Conservation (phyloP, 2,888 invertebrate genomes). For the Leptodirus hochenwartii region DNA sequence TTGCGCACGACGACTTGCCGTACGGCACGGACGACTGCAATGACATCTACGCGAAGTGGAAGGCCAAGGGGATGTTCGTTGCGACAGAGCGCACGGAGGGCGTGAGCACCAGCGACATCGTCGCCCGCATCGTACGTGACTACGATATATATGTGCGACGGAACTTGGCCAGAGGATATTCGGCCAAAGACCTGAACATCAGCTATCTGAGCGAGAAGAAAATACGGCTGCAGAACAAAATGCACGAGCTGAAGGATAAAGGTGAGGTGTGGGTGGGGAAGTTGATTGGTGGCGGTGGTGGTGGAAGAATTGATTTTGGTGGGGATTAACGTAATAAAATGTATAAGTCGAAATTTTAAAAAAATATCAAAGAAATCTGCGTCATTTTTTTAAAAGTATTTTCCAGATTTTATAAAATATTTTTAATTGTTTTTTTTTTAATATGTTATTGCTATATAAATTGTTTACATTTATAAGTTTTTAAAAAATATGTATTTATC, state of each 20-base stretch:
- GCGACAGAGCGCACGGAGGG: constrained; percentile 86
- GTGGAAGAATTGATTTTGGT: no score
- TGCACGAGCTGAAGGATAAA: constrained; percentile 88
- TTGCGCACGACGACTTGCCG: constrained; percentile 96
- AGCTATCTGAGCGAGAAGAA: constrained; percentile 96
- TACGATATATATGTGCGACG: constrained; percentile 97
- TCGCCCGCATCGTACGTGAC: constrained; percentile 93
- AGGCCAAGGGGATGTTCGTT: constrained; percentile 93
- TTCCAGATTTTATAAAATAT: no score
- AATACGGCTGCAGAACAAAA: constrained; percentile 89
- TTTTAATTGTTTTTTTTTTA: no score
- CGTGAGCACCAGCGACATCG: constrained; percentile 96
- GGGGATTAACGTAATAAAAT: no score
- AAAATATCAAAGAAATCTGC: no score
- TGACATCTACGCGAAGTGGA: constrained; percentile 75
- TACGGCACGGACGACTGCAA: constrained; percentile 73
- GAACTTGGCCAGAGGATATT: constrained; percentile 92
- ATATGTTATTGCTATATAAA: no score
- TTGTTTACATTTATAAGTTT: no score
- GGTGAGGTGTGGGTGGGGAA: constrained; percentile 79
- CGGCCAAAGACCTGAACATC: constrained; percentile 95
- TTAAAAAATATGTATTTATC: constrained; percentile 4
- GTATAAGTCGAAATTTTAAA: no score
- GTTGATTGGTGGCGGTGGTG: no score
- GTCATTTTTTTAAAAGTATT: no score